These are phyloP conservation scores for Halocynthia aurantium DNA, from an alignment of 23 tunicate genomes.

Conservation along the genomic window DNA sequence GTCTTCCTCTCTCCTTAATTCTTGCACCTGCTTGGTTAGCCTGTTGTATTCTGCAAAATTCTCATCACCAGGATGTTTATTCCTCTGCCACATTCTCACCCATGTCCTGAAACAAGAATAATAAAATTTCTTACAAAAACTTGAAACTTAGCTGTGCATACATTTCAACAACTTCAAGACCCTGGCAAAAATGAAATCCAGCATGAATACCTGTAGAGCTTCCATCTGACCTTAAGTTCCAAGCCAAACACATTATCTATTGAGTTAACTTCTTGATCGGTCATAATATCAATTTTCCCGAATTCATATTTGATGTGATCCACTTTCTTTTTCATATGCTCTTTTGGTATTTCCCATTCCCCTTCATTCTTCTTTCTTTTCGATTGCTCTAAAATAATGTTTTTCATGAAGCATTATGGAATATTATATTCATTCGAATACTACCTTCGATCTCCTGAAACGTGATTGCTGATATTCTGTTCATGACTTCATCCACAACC, in stretches of 20 bases:
- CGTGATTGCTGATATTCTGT: conserved; percentile 12
- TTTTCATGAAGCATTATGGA: neutral
- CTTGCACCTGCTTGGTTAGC: conserved; percentile 26
- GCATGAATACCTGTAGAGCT: conserved; percentile 34
- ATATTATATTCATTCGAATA: neutral
- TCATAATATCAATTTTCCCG: conserved; percentile 34
- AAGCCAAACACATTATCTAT: conserved; percentile 21
- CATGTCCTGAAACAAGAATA: conserved; percentile 32
- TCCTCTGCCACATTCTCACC: conserved; percentile 33
- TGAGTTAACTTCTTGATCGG: conserved; percentile 17
- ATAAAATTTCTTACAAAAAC: neutral
- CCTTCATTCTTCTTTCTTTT: conserved; percentile 4
- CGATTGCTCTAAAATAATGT: neutral
- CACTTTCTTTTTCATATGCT: conserved; percentile 23
- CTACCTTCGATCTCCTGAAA: neutral
- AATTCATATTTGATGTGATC: conserved; percentile 25
- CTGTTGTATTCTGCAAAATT: conserved; percentile 42
- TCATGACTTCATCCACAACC: neutral
- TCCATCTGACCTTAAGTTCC: conserved; percentile 34
- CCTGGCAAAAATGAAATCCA: neutral
- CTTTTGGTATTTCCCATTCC: conserved; percentile 24
- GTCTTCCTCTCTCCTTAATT: conserved; percentile 42
- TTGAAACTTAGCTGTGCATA: neutral
- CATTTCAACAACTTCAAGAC: neutral
- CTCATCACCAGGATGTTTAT: conserved; percentile 15